phyloP scores from a whole-genome alignment of 2,113 vertebrate species.

The Tautogolabrus adspersus region DNA sequence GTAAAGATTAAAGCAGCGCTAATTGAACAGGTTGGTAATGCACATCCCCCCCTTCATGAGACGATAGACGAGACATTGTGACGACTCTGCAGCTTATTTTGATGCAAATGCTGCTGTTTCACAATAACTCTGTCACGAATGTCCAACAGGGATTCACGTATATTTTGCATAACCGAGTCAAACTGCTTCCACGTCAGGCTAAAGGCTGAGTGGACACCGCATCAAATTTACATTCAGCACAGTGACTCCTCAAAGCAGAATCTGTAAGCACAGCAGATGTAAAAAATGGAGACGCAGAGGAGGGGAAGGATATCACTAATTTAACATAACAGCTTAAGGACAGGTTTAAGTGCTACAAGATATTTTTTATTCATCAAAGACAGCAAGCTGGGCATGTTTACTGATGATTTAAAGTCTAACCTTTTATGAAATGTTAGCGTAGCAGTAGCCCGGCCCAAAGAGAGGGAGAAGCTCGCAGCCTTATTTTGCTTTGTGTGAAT shows the following conservation, averaged over 20 bases:
- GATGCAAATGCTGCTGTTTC: background rate
- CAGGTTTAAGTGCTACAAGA: conserved; percentile 48
- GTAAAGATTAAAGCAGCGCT: conserved; percentile 11
- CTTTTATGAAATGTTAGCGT: conserved; percentile 5
- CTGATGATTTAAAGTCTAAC: conserved; percentile 18
- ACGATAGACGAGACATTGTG: background rate
- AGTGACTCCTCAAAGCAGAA: conserved; percentile 22
- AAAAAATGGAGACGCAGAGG: background rate
- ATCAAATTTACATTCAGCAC: conserved; percentile 1
- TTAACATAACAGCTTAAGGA: conserved; percentile 52
- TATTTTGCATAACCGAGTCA: conserved; percentile 10
- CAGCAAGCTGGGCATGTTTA: conserved; percentile 28
- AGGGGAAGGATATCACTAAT: conserved; percentile 21
- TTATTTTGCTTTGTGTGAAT: conserved; percentile 31
- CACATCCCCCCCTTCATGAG: background rate
- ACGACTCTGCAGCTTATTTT: background rate
- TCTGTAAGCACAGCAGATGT: conserved; percentile 12
- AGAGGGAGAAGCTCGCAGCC: background rate
- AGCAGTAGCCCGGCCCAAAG: background rate
- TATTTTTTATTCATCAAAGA: conserved; percentile 51
- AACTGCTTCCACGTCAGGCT: background rate
- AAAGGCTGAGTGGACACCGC: conserved; percentile 8
- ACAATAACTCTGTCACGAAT: background rate
- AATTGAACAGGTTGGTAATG: conserved; percentile 35
- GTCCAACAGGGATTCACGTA: background rate